Base-by-base conservation (phyloP, 2,113 vertebrate species). In the Epinephelus moara region DNA sequence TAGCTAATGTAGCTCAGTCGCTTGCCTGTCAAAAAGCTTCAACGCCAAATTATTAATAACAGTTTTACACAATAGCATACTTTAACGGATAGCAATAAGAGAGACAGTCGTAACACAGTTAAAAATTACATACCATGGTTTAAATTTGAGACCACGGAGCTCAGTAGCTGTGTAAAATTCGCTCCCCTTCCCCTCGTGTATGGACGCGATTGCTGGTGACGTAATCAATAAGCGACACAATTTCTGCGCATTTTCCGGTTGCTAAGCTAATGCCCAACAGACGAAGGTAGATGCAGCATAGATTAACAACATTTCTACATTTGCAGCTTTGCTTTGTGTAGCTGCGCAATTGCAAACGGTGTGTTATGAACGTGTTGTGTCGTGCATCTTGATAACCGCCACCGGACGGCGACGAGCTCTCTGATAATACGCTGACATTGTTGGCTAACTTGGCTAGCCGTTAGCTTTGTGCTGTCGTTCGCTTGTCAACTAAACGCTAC, bases 221-320 rank as follows among this genome's bases (percentile, higher is more conserved):
- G 93, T 86, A 56, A 93, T 92, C 82, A 92, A 77, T 2, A 56
- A 3, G 13, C 85, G 94, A 93, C 94, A 10, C 2, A 3, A n/a
- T 27, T 72, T 53, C 19, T 91, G 80, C 87, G 87, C 79, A 74
- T 88, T 73, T 92, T 93, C 92, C 92, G 93, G 91, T 85, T 77
- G 89, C 72, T 72, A 85, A 33, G 88, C 83, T 91, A 93, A 84
- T 63, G 70, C 33, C 45, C 60, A 6, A 4, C 57, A 84, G 64
- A 70, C 83, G 77, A 91, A 90, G 92, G 92, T 92, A 91, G 14
- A 66, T 60, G 30, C 52, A 55, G 40, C 60, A 19, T 17, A 13
- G 2, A 18, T 23, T 30, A 17, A 61, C 12, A 3, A 2, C 19
- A 50, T 0, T 30, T 49, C 15, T 30, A 7, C 7, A 4, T 53